Evolutionary conservation across 2,797 vertebrate species (phyloP), one percentile per base, ranked within the genome.

Genomic region (Neostethus bicornis): DNA sequence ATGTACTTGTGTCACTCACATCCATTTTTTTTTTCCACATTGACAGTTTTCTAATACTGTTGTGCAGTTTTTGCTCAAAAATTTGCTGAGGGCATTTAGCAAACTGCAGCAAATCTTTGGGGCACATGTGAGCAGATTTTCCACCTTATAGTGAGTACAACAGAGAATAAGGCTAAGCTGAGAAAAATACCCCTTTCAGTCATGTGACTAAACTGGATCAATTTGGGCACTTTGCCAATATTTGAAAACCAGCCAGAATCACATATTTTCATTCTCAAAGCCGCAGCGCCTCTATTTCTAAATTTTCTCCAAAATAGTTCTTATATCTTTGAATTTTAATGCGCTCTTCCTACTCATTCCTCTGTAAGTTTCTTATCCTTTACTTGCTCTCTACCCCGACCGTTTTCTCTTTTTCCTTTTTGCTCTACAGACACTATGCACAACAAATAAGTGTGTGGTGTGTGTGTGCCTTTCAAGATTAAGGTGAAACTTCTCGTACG

Each of bases 201-300:
- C 61, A 39, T 45, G 31, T 68, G 62, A 77, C 55, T 77, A 53
- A 55, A 51, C 50, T 69, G 70, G 64, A 82, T 77, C 84, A 82
- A 79, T 80, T 70, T 51, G 35, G 49, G 26, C 37, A 35, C 56
- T 79, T 75, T 73, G 56, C 44, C 80, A 61, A 57, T 48, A 71
- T 72, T 76, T 50, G 70, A 57, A 61, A 63, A 52, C 66, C 19
- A 61, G 34, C 59, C 44, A 50, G 46, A 32, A 64, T 62, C 23
- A 1, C 14, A 29, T 57, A 21, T 57, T 44, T n/a, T 23, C 66
- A 23, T 3, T 39, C 49, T 31, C 29, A 28, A 38, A 67, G n/a
- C 50, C 21, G 21, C 29, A 53, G 37, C 42, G 47, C 14, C 26
- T 47, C 7, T 20, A 20, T 25, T 42, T 52, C 39, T 49, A 46